Evolutionary conservation across 2,888 invertebrate species (phyloP).

Genomic region (Eustalomyia histrio): DNA sequence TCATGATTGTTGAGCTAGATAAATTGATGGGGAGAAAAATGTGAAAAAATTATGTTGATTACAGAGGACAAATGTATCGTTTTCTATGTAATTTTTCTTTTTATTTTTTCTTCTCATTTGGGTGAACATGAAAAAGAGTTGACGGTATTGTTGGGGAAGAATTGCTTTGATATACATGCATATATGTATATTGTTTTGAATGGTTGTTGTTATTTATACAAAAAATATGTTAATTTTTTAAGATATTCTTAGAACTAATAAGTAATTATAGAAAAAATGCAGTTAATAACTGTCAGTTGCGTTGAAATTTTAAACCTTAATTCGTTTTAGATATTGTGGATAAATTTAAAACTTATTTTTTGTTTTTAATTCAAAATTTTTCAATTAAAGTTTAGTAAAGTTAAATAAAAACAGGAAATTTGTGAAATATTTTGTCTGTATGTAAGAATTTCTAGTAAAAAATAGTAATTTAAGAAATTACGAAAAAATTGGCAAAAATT

Average conservation of each 20-base stretch:
- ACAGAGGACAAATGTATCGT: slow-evolving; percentile 70
- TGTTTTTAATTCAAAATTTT: no score
- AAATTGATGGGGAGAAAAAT: slow-evolving; percentile 50
- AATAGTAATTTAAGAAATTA: no score
- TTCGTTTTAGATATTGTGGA: background rate
- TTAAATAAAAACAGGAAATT: no score
- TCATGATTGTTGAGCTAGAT: slow-evolving; percentile 42
- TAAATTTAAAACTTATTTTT: no score
- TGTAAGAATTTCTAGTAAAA: no score
- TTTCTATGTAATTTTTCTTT: slow-evolving; percentile 71
- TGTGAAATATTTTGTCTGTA: no score
- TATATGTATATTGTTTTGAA: background rate
- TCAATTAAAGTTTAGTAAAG: no score
- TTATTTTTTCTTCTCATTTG: slow-evolving; percentile 26
- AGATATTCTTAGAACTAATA: slow-evolving; percentile 42
- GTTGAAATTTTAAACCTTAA: slow-evolving; percentile 18
- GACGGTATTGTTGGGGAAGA: slow-evolving; percentile 2
- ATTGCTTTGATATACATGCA: slow-evolving; percentile 39
- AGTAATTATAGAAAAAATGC: slow-evolving; percentile 43
- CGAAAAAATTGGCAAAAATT: no score
- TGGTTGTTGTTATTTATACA: slow-evolving; percentile 2
- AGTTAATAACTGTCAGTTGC: slow-evolving; percentile 52
- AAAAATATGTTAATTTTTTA: slow-evolving; percentile 57
- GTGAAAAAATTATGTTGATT: slow-evolving; percentile 53
- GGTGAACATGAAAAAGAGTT: slow-evolving; percentile 30